Percentiles rank a stretch among this genome's conserved stretches.
phyloP scores from a whole-genome alignment of 2,113 vertebrate species.

The Hiodon tergisus region DNA sequence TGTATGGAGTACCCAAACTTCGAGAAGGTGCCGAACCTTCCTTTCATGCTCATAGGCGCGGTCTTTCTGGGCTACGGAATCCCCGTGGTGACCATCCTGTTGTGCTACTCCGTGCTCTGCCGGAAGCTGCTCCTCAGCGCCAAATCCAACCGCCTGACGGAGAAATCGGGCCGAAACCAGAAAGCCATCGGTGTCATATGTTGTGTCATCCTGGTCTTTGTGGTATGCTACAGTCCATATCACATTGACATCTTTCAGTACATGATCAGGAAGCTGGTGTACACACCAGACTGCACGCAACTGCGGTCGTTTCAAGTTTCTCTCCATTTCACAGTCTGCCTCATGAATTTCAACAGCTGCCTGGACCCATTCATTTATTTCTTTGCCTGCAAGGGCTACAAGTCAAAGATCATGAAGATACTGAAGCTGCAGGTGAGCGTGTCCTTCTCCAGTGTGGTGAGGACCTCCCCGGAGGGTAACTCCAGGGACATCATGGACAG shows the following conservation, averaged over 20 bases:
- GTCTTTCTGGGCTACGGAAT: slow-evolving; percentile 80
- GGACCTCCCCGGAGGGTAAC: slow-evolving; percentile 77
- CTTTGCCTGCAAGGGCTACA: slow-evolving; percentile 96
- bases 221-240: slow-evolving; percentile 88
- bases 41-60: slow-evolving; percentile 76
- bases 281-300: slow-evolving; percentile 57
- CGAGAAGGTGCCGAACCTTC: slow-evolving; percentile 68
- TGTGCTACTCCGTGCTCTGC: slow-evolving; percentile 83
- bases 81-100: slow-evolving; percentile 76
- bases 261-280: slow-evolving; percentile 81
- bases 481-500: slow-evolving; percentile 61
- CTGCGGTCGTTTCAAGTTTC: slow-evolving; percentile 81
- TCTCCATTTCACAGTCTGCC: slow-evolving; percentile 81
- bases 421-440: slow-evolving; percentile 75
- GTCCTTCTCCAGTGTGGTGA: slow-evolving; percentile 81
- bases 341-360: slow-evolving; percentile 95
- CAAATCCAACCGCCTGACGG: slow-evolving; percentile 79
- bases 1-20: slow-evolving; percentile 98
- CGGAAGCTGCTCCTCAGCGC: slow-evolving; percentile 76
- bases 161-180: slow-evolving; percentile 83
- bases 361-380: slow-evolving; percentile 96
- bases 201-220: slow-evolving; percentile 86
- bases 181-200: slow-evolving; percentile 90
- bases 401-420: slow-evolving; percentile 83
- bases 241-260: slow-evolving; percentile 85